These are phyloP conservation scores for Anser brachyrhynchus DNA, from an alignment of 2,113 vertebrate species.

Conservation along the genomic window DNA sequence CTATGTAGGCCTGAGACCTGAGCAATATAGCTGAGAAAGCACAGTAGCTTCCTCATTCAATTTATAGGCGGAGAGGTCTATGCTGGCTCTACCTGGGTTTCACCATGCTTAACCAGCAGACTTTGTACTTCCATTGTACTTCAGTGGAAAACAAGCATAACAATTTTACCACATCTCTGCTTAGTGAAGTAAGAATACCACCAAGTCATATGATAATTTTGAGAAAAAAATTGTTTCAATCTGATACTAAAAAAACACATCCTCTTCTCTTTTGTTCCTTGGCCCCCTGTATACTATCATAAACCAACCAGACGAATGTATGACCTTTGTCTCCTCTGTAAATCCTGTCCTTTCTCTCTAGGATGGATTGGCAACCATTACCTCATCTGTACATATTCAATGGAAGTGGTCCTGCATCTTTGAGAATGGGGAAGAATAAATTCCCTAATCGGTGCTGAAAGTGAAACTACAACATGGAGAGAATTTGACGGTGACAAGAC, in stretches of 20 bases:
- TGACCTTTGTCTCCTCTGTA: background rate
- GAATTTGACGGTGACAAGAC: background rate
- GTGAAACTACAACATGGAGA: background rate
- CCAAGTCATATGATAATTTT: background rate
- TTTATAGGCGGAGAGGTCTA: background rate
- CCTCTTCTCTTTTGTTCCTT: background rate
- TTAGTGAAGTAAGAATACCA: background rate
- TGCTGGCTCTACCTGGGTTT: background rate
- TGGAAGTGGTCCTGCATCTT: background rate
- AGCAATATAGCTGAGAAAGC: background rate
- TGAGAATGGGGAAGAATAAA: background rate
- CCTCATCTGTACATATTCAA: too few species aligned
- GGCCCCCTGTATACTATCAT: too few species aligned
- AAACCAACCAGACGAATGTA: accelerated
- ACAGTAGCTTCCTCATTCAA: background rate
- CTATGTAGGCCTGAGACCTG: background rate
- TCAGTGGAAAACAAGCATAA: background rate
- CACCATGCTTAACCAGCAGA: background rate
- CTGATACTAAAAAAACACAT: background rate
- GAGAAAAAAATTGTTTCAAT: background rate
- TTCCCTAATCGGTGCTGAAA: background rate
- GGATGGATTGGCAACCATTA: background rate
- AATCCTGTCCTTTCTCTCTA: background rate
- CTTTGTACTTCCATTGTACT: accelerated
- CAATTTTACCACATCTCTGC: background rate